Evolutionary conservation across 2,888 invertebrate genomes (phyloP), one percentile per base, ranked within the genome.

Genomic region (Galerucella pusilla): DNA sequence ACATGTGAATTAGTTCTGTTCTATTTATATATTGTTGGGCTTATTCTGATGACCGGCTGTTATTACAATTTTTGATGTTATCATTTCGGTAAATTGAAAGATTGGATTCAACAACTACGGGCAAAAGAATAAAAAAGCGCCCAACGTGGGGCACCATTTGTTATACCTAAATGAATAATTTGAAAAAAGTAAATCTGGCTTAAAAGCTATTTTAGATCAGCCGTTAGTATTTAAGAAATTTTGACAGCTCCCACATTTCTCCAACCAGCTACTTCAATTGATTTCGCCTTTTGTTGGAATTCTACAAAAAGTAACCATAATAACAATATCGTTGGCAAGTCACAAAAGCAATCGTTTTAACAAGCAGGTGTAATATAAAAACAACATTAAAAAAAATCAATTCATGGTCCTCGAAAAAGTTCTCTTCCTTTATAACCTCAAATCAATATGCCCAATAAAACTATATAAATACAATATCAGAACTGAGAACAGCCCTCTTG

Each of bases 401-500:
- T 79, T 79, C 78, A 81, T 81, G 78, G 80, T 78, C 78, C 80
- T 81, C 77, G 78, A 81, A 81, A 81, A 79, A 79, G 76, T 78
- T 76, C 79, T 78, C 77, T 81, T 42, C 7, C 35, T 42, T 79
- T 59, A 72, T 79, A 80, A 75, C 79, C 80, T 81, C 81, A 81
- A 82, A 83, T 83, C 83, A 82, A 87, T 87, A 87, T 85, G 85
- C 87, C 87, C 87, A 87, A 87, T 87, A 87, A 87, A 86, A 87
- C 85, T 84, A 86, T 86, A 87, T 86, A 87, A 86, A 87, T 86
- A 87, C 87, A 87, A 86, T 87, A 87, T 87, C 87, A 84, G 81
- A 85, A 84, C 85, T 81, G 83, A 85, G 84, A 78, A 80, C 81
- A 78, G 80, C 84, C 85, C 83, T 83, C 84, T 81, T 84, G 82